These are phyloP conservation scores for Motacilla alba DNA, from an alignment of 2,113 vertebrate genomes.

Conservation along the genomic window DNA sequence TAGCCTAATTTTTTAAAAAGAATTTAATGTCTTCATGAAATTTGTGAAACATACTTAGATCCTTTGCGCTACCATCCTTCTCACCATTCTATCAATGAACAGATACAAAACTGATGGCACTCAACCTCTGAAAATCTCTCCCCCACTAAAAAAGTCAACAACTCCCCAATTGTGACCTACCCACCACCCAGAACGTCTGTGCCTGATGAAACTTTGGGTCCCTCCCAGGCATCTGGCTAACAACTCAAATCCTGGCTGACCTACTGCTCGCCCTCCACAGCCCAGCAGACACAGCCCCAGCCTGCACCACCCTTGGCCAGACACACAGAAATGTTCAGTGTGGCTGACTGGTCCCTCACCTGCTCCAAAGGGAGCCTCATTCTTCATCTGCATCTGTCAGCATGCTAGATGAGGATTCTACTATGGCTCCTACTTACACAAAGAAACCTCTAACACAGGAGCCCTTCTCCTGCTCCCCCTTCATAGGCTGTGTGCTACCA, in stretches of 20 bases:
- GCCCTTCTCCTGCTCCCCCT: neutral
- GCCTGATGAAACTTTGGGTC: neutral
- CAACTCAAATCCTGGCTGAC: neutral
- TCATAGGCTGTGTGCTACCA: neutral
- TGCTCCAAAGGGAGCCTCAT: neutral
- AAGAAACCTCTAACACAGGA: neutral
- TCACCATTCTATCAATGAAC: neutral
- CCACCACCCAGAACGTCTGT: neutral
- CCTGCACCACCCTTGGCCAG: neutral
- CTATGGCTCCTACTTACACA: neutral
- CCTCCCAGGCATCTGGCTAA: neutral
- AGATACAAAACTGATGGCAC: neutral
- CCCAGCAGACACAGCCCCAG: neutral
- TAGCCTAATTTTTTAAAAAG: neutral
- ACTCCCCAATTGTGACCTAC: neutral
- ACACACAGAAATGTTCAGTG: neutral
- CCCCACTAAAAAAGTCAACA: neutral
- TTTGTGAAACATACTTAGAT: neutral
- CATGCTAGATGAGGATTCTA: neutral
- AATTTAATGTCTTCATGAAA: neutral
- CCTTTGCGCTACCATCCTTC: neutral
- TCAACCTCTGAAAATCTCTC: neutral
- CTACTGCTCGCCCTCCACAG: accelerated
- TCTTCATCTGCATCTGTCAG: neutral
- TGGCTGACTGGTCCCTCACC: neutral